Percentiles rank a stretch among this genome's conserved stretches.
phyloP scores from a whole-genome alignment of 2,797 vertebrate species.

The Pteronotus mesoamericanus region DNA sequence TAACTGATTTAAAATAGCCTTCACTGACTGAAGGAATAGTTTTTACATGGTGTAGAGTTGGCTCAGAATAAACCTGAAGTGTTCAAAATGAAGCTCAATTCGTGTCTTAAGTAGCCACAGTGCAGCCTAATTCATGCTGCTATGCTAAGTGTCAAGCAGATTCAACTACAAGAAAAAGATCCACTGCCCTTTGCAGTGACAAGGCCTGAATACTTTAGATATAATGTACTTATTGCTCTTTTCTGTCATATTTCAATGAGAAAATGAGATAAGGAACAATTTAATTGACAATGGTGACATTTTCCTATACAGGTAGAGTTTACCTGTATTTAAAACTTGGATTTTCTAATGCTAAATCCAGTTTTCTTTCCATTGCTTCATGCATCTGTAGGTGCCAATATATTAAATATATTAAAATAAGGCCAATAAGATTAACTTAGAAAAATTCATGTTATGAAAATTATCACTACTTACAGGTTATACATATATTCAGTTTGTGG shows the following conservation, averaged over 20 bases:
- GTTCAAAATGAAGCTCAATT: not conserved
- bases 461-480: not conserved
- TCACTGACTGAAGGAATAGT: not conserved
- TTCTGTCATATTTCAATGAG: not conserved
- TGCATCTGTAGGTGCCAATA: not conserved
- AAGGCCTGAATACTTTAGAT: not conserved
- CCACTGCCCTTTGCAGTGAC: not conserved
- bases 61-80: not conserved
- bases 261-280: not conserved
- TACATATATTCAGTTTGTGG: not conserved
- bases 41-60: not conserved
- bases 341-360: not conserved
- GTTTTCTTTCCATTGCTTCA: not conserved
- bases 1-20: not conserved
- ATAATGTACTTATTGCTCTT: not conserved
- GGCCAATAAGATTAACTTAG: not conserved
- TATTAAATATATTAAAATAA: not conserved
- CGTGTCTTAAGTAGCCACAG: not conserved
- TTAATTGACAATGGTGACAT: not conserved
- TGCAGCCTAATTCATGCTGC: not conserved
- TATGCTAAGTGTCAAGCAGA: not conserved
- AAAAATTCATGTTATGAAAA: not conserved
- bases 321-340: not conserved
- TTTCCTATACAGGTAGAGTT: not conserved
- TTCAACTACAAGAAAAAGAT: not conserved